Evolutionary conservation across 2,888 invertebrate genomes (phyloP).

Genomic region (Caenorhabditis sinica): DNA sequence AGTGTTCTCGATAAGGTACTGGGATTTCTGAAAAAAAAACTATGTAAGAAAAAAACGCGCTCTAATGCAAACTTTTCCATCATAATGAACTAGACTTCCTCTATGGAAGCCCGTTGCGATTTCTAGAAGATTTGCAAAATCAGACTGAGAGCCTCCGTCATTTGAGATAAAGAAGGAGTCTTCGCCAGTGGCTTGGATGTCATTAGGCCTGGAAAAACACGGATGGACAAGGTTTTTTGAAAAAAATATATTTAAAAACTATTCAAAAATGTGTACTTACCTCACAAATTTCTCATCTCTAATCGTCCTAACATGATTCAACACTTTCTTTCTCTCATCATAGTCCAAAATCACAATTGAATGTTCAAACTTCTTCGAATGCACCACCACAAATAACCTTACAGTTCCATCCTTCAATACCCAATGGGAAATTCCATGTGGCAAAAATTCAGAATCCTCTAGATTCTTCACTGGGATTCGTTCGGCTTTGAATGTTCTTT

Average conservation of each 20-base stretch:
- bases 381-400: constrained; percentile 68
- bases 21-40: constrained; percentile 41
- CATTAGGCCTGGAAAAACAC: constrained; percentile 64
- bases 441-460: constrained; percentile 62
- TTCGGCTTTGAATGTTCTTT: constrained; percentile 39
- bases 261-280: too few relatives aligned
- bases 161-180: constrained; percentile 70
- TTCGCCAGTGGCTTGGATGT: constrained; percentile 67
- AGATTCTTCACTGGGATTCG: constrained; percentile 29
- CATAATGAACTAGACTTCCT: constrained; percentile 72
- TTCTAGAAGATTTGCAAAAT: constrained; percentile 62
- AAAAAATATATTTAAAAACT: too few relatives aligned
- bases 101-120: constrained; percentile 57
- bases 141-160: constrained; percentile 67
- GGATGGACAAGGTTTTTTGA: too few relatives aligned
- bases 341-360: constrained; percentile 70
- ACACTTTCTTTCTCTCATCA: constrained; percentile 47
- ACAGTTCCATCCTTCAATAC: constrained; percentile 57
- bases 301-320: constrained; percentile 67
- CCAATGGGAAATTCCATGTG: constrained; percentile 73
- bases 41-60: background rate
- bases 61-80: constrained; percentile 59
- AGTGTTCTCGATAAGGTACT: constrained; percentile 49
- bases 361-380: constrained; percentile 65
- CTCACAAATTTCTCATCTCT: constrained; percentile 67